A percentile compares a stretch with the other conserved stretches of the same genome.
Conservation (phyloP, 2,888 invertebrate species). For the Sarcophaga subvicina region DNA sequence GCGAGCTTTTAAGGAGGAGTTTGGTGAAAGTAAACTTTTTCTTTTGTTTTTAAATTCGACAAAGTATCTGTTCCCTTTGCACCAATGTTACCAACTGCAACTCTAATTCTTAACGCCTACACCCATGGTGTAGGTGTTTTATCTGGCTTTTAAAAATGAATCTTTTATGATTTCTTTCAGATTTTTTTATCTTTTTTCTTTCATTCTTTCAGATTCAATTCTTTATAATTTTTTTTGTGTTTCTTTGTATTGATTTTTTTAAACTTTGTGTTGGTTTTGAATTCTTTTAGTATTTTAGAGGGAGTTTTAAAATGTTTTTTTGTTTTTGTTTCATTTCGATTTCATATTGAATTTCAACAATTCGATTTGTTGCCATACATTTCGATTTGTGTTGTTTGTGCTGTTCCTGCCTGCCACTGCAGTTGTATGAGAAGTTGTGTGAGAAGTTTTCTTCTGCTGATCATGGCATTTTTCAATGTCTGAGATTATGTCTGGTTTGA, state of each 20-base stretch:
- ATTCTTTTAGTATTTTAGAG: constrained; percentile 57
- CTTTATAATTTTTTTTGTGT: not conserved
- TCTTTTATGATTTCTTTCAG: constrained; percentile 30
- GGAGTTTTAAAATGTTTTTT: constrained; percentile 46
- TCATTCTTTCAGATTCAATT: not conserved
- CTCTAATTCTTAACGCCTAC: not conserved
- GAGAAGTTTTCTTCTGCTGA: constrained; percentile 66
- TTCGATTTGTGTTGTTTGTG: constrained; percentile 28
- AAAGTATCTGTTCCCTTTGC: not conserved
- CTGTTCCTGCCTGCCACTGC: not conserved
- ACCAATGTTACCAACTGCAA: not conserved
- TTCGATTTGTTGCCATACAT: constrained; percentile 31
- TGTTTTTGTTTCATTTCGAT: constrained; percentile 5
- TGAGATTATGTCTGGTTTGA: constrained; percentile 78
- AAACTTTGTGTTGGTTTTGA: constrained; percentile 42
- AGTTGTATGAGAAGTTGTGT: constrained; percentile 47
- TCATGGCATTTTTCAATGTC: constrained; percentile 76
- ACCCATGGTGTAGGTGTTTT: constrained; percentile 23
- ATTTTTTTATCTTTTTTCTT: not conserved
- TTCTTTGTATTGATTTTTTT: constrained; percentile 18
- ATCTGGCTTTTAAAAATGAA: constrained; percentile 23
- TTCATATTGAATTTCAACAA: constrained; percentile 33
- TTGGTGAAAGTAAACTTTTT: too few species aligned
- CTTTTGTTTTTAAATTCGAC: too few species aligned
- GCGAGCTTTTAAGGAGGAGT: too few species aligned